phyloP scores from a whole-genome alignment of 1,140 invertebrate species.

The Spodoptera litura region DNA sequence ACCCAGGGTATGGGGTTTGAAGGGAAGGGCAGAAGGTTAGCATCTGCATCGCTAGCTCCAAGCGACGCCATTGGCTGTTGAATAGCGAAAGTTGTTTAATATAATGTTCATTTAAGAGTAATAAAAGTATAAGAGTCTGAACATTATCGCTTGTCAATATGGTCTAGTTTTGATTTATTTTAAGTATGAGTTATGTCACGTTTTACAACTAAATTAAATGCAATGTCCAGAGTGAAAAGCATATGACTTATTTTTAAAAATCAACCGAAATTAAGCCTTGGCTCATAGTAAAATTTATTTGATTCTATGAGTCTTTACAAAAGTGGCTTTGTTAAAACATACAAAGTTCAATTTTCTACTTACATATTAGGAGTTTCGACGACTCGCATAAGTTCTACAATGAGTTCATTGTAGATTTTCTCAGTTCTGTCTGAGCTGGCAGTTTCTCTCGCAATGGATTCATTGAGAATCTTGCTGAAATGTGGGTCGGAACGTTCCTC shows the following conservation, averaged over 20 bases:
- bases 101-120: too few species aligned
- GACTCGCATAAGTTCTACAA: constrained; percentile 88
- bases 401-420: constrained; percentile 87
- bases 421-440: constrained; percentile 83
- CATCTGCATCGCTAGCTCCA: constrained; percentile 91
- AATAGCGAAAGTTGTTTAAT: neutral
- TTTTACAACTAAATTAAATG: too few species aligned
- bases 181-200: too few species aligned
- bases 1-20: constrained; percentile 88
- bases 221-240: too few species aligned
- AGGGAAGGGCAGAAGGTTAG: constrained; percentile 90
- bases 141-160: too few species aligned
- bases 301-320: too few species aligned
- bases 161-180: too few species aligned
- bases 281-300: too few species aligned
- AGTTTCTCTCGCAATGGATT: constrained; percentile 76
- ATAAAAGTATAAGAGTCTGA: too few species aligned
- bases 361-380: constrained; percentile 90
- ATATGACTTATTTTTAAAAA: too few species aligned
- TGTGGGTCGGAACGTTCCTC: constrained; percentile 61
- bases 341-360: constrained; percentile 76
- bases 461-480: constrained; percentile 75
- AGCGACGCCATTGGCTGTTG: constrained; percentile 92
- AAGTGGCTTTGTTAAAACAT: too few species aligned
- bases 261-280: too few species aligned